Percentiles rank a stretch among this genome's conserved stretches.
These are phyloP conservation scores for Paedocypris micromegethes DNA, from an alignment of 2,797 vertebrate species.

Conservation along the genomic window DNA sequence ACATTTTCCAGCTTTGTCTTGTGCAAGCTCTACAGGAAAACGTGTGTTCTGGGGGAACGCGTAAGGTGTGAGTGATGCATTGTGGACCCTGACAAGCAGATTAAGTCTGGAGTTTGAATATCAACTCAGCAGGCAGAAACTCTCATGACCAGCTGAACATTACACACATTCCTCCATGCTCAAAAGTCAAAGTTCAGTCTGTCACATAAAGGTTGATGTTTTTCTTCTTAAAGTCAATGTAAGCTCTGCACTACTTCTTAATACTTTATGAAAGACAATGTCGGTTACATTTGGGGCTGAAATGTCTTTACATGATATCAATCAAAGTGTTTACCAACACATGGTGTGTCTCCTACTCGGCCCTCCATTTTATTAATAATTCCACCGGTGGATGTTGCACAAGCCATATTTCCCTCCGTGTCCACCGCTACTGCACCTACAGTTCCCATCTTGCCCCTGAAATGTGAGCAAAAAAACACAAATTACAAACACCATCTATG, in stretches of 20 bases:
- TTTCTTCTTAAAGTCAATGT: background rate
- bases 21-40: conserved; percentile 8
- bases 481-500: conserved; percentile 11
- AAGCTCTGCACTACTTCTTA: background rate
- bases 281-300: too few relatives aligned
- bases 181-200: conserved; percentile 34
- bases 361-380: conserved; percentile 81
- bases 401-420: conserved; percentile 71
- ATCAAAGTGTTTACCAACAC: conserved; percentile 73
- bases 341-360: conserved; percentile 82
- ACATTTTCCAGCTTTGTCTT: background rate
- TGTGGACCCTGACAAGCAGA: background rate
- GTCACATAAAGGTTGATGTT: background rate
- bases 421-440: conserved; percentile 82
- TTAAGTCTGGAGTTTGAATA: conserved; percentile 31
- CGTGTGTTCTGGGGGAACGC: conserved; percentile 5
- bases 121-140: conserved; percentile 41
- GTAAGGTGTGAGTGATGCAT: background rate
- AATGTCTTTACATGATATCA: too few relatives aligned
- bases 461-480: conserved; percentile 18
- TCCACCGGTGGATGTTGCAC: conserved; percentile 80
- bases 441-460: conserved; percentile 75
- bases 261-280: background rate
- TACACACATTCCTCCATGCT: conserved; percentile 30
- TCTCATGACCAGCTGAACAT: conserved; percentile 30